Conservation (phyloP, 1,140 invertebrate species). For the Elymnias hypermnestra region DNA sequence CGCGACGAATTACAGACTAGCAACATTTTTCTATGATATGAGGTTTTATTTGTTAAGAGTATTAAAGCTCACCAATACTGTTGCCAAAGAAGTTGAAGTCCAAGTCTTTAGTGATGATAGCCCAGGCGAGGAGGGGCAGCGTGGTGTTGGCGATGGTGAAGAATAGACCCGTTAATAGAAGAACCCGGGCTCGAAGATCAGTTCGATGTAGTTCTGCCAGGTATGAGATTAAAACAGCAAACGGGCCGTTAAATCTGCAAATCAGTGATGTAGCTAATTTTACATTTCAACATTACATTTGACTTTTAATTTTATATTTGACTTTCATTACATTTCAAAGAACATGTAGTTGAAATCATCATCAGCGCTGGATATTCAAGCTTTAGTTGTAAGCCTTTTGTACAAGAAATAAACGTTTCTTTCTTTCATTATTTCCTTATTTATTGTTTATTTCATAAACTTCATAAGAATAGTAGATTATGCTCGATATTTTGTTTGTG, state of each 20-base stretch:
- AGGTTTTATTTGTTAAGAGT: neutral
- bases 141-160: constrained; percentile 77
- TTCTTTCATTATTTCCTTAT: too few relatives aligned
- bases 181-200: constrained; percentile 78
- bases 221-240: constrained; percentile 83
- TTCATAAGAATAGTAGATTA: too few relatives aligned
- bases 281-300: too few relatives aligned
- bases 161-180: constrained; percentile 79
- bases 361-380: too few relatives aligned
- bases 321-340: too few relatives aligned
- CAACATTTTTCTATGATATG: neutral
- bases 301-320: too few relatives aligned
- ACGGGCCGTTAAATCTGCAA: constrained; percentile 83
- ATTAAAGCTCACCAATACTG: constrained; percentile 43
- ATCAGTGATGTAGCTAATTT: too few relatives aligned
- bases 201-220: constrained; percentile 82
- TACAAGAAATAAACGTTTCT: too few relatives aligned
- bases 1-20: neutral
- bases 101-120: constrained; percentile 68
- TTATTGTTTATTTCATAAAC: too few relatives aligned
- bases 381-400: too few relatives aligned
- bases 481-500: too few relatives aligned
- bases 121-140: constrained; percentile 77
- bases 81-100: constrained; percentile 50
- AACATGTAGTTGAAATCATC: too few relatives aligned